Evolutionary conservation across 2,797 vertebrate genomes (phyloP), one percentile per base, ranked within the genome.

Genomic region (Clarias fuscus): DNA sequence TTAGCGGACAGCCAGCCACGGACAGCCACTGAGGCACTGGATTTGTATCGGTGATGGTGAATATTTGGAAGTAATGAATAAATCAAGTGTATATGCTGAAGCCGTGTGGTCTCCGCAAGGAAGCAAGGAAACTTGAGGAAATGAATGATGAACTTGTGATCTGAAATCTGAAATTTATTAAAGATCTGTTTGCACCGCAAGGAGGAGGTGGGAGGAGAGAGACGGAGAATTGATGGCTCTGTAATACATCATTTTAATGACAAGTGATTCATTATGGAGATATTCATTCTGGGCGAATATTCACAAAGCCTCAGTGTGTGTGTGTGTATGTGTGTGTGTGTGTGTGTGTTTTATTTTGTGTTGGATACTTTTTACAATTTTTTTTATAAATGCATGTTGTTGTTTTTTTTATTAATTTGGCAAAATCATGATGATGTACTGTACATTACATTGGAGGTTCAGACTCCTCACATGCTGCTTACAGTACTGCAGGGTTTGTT

Each of bases 231-330:
- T 83, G 86, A 91, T 92, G 82, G 37, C 64, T 91, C 91, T 85
- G 75, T 82, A 71, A 87, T 88, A 85, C 84, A 89, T 89, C 81
- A 77, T 78, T 75, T 68, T 86, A 86, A 89, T 86, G 83, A 87
- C 84, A 85, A 85, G 84, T 89, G 75, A 86, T 89, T 92, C 43
- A 91, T 92, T 92, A 91, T 89, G 76, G 10, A 88, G 85, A 91
- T 89, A 90, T 48, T 48, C 84, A 89, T 72, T 84, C 84, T 27
- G 3, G 56, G 73, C 78, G 77, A 87, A 78, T 89, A 89, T 91
- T 87, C 86, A 89, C 86, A 86, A 91, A 87, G 90, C 81, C 62
- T n/a, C 18, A 22, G 24, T 37, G 37, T 37, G 37, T 24, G 22
- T 62, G 37, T 37, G 37, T 24, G 22, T 62, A 22, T 24, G n/a